Conservation (phyloP, 2,113 vertebrate species). For the Epinephelus cyanopodus region DNA sequence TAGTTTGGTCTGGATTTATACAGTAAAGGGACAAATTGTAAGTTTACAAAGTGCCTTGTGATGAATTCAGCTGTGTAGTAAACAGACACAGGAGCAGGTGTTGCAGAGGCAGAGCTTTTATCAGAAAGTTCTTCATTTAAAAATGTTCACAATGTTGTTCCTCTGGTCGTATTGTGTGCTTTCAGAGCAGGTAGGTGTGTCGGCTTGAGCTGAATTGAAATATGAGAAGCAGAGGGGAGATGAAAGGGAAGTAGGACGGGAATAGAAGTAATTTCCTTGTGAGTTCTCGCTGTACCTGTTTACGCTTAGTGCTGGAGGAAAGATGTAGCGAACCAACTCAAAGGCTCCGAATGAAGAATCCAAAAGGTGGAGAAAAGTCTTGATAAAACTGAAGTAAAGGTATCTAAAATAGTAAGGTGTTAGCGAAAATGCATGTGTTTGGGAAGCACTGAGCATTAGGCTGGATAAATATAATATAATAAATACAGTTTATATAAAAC, state of each 20-base stretch:
- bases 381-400: no score
- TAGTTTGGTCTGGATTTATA: neutral
- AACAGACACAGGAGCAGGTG: conserved; percentile 10
- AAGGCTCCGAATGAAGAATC: no score
- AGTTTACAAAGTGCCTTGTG: neutral
- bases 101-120: neutral
- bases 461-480: no score
- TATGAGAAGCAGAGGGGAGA: neutral
- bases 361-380: no score
- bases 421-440: no score
- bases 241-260: neutral
- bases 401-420: no score
- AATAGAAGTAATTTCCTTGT: neutral
- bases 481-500: no score
- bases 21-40: neutral
- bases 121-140: conserved; percentile 8
- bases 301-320: neutral
- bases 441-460: no score
- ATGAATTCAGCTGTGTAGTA: conserved; percentile 13
- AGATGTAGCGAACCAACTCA: neutral
- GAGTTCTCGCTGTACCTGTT: neutral
- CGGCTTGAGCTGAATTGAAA: conserved; percentile 1
- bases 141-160: neutral
- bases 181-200: neutral
- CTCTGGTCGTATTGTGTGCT: neutral